Base-by-base conservation (phyloP, 2,888 invertebrate genomes). In the Argynnis bischoffii region DNA sequence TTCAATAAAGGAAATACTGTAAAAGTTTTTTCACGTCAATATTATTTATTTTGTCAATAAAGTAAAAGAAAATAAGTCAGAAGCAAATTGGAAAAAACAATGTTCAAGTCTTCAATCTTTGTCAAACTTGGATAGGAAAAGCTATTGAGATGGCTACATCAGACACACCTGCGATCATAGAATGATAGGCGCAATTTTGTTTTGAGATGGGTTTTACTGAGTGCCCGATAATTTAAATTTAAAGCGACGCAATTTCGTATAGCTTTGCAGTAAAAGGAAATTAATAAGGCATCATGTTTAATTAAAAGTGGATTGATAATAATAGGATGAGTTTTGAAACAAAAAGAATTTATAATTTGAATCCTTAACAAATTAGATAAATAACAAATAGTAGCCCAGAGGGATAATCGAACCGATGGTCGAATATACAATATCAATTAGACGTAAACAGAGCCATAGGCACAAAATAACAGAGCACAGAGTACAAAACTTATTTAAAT, bases 181-280 rank as follows among this genome's bases (percentile, higher is more conserved):
- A 41, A 46, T 51, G 51, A 65, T 46, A 65, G 57, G 31, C 59
- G n/a, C 65, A 56, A 56, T 64, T 64, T 64, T 35, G 50, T 31
- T n/a, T 11, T 47, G 5, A 26, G 21, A 57, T 26, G 46, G 1
- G 26, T 57, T 57, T 31, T 60, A 18, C 48, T 51, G 31, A 50
- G 16, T 35, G 16, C 6, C 35, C 31, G 31, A 60, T 31, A 51
- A 51, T 60, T 60, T 60, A 35, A 60, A 51, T 51, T 26, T 50
- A 16, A 60, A 51, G 14, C 14, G 50, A 18, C 60, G 4, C 48
- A 35, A 41, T 4, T 2, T 57, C n/a, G 8, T 11, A 57, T 21
- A 15, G 15, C 21, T 57, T 13, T 15, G 3, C 3, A 55, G 31
- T 15, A n/a, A 26, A 26, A 31, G 31, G 11, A 11, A 41, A 41